Conservation (phyloP, 2,888 invertebrate species). For the Poecilobothrus nobilitatus region DNA sequence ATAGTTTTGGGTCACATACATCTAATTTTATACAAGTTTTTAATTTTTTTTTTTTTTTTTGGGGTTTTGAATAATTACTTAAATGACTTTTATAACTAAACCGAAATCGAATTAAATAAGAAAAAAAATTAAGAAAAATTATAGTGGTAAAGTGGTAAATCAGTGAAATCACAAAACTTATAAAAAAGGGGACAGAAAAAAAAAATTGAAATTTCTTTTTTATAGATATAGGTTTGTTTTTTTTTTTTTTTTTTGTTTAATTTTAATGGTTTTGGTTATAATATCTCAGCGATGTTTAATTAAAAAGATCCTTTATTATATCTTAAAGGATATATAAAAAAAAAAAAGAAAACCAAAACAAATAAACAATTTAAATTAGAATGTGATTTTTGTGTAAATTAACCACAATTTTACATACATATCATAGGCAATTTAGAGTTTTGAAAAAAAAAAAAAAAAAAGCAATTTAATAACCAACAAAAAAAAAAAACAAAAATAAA, state of each 20-base stretch:
- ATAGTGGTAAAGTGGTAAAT: neutral
- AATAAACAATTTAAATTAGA: neutral
- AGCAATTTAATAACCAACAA: no score
- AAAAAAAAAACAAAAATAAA: neutral
- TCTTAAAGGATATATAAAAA: neutral
- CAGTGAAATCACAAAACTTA: neutral
- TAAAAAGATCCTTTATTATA: neutral
- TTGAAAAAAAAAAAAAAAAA: neutral
- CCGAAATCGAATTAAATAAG: neutral
- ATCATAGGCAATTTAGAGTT: neutral
- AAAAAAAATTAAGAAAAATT: neutral
- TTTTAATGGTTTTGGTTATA: neutral
- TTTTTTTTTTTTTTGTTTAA: neutral
- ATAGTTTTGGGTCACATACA: no score
- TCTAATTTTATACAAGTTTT: no score
- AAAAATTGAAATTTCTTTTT: neutral
- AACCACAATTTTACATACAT: neutral
- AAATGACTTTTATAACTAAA: conserved; percentile 4
- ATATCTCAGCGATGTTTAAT: neutral
- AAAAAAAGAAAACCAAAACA: no score
- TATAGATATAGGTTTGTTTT: neutral
- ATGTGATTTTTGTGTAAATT: neutral
- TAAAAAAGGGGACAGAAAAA: neutral
- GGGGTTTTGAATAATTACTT: conserved; percentile 2
- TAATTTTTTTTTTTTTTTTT: neutral